Base-by-base conservation (phyloP, 2,797 vertebrate genomes). In the Crocodylus rhombifer region DNA sequence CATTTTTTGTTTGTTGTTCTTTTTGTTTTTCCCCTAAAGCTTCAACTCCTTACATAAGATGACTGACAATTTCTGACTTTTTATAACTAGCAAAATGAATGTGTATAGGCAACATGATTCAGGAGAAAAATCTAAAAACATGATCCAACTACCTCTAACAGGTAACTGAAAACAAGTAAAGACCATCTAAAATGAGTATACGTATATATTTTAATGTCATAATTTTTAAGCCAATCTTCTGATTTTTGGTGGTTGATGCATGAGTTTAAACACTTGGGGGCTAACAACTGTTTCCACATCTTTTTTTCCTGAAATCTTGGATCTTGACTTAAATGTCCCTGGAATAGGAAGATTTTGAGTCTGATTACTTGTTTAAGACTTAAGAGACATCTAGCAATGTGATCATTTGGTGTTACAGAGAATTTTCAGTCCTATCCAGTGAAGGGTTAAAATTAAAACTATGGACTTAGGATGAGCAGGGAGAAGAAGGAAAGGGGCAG, bases 1-100 rank as follows among this genome's bases (percentile, higher is more conserved):
- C 0, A 0, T 14, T 33, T 3, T 1, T 17, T 56, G 36, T 57
- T 90, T 65, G 3, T 30, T 80, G 30, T 64, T 33, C 2, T 1
- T 84, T 82, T 82, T 26, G 33, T 75, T 85, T 25, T 25, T 89
- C 17, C 3, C 20, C 80, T 88, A 55, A 57, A 73, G 74, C 2
- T 87, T 87, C 61, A 61, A 11, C 25, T 89, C 60, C 26, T 89
- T 36, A 79, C 30, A 30, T 8, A 14, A 4, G 11, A 28, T n/a
- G 84, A 33, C 21, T 15, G 86, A 14, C 1, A 79, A 58, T 69
- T 74, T 17, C 74, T 80, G 60, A 18, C 86, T 56, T 80, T 3
- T 60, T 33, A 57, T 71, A 28, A 75, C 86, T 87, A 3, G 3
- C 64, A 76, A 82, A 77, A 73, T 5, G 0, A 61, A 58, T 25